Base-by-base conservation (phyloP, 2,113 vertebrate genomes). In the Sitta europaea region DNA sequence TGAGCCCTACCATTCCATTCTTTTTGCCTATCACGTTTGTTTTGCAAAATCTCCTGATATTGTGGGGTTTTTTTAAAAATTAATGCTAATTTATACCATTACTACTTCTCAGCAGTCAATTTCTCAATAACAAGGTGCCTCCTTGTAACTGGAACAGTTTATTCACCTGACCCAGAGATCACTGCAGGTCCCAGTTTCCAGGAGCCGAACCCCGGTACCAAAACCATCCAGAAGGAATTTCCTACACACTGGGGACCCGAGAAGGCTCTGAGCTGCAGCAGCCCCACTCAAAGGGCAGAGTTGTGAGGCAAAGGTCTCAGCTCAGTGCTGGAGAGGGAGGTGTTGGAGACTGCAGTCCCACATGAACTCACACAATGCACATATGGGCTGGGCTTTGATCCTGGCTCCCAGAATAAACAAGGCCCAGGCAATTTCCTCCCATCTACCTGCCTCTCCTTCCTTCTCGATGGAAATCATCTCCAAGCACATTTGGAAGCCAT, bases 81-180 rank as follows among this genome's bases (percentile, higher is more conserved):
- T 57, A 86, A 93, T 93, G 68, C 35, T 90, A 91, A 93, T 90
- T 92, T 74, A 91, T 92, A 74, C 94, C 86, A 55, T 84, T 86
- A 80, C 55, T 59, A 71, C 80, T 59, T 25, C 47, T 76, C 62
- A 62, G 40, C 72, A 92, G 58, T 59, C 77, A 58, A 73, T 65
- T 79, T 58, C 42, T 75, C 74, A 58, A 11, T 42, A 90, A 54
- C 42, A 54, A 87, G 66, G 79, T 35, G 45, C 24, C 67, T 73
- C 45, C 66, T 72, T 28, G 24, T 40, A 91, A 76, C 25, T 2
- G 2, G 62, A 53, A 35, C 36, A 54, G 36, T 81, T 81, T 48
- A 82, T 92, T 91, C 62, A 61, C 29, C 65, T 72, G 84, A 85
- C 90, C 74, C 24, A 27, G 16, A 47, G 77, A 61, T 65, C 61